Evolutionary conservation across 92 coral and sea anemone genomes (phyloP), one percentile per base, ranked within the genome.

Genomic region (Plumapathes pennacea): DNA sequence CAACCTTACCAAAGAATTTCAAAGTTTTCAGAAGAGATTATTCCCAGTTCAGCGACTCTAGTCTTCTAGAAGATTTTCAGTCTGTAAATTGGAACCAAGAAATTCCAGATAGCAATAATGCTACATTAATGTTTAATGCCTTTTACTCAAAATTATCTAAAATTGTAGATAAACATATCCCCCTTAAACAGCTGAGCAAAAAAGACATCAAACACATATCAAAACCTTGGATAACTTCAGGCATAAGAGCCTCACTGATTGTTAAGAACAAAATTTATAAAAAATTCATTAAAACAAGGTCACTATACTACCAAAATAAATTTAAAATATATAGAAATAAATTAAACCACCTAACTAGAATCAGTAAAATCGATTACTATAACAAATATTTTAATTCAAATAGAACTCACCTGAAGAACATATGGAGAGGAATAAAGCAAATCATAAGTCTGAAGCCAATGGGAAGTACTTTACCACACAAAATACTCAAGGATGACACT

Each of bases 151-250:
- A 64, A 54, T 47, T 42, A 40, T 74, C 82, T 52, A 58, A 65
- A 42, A 32, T 72, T 42, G 60, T 74, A 40, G 75, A 64, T 19
- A 74, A 67, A 54, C 42, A 74, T 74, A 25, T 74, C 54, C 75
- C 75, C n/a, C 15, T 70, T 14, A 70, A 70, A 60, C 41, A 38
- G 23, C 0, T 60, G n/a, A 49, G 49, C 27, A 71, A 41, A 49
- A 71, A 50, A 48, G 78, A 71, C 46, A 13, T 60, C 28, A 71
- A 71, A 38, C 46, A 53, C 36, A 47, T 21, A 44, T 51, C 68
- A 30, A 74, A 74, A 46, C 82, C 82, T 50, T 74, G 59, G 82
- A 74, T 74, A 29, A 74, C 82, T 32, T 41, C 76, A 28, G 82
- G 66, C 36, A 55, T 74, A 25, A 71, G 60, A 38, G 63, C 37